A percentile compares a stretch with the other conserved stretches of the same genome.
These are phyloP conservation scores for Trachelus stipa DNA, from an alignment of 2,888 invertebrate genomes.

Conservation along the genomic window DNA sequence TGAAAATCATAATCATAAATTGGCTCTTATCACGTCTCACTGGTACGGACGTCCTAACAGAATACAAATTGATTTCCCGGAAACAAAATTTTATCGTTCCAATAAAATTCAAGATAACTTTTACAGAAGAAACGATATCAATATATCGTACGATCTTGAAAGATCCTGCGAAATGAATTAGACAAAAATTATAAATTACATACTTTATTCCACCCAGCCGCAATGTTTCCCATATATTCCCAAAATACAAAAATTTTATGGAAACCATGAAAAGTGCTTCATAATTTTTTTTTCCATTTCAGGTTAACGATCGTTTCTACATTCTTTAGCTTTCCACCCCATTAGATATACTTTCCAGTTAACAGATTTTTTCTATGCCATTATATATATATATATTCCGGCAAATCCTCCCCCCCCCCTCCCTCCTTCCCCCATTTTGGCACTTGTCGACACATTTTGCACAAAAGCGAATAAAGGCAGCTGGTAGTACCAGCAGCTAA, in stretches of 20 bases:
- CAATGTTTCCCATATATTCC: background rate
- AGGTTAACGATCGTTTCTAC: background rate
- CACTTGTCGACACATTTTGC: background rate
- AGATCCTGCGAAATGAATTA: background rate
- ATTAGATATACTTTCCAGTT: background rate
- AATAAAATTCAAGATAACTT: constrained; percentile 39
- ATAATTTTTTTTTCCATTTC: background rate
- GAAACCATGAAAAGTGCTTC: too few species aligned
- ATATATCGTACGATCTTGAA: constrained; percentile 24
- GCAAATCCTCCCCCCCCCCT: too few species aligned
- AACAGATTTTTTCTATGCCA: background rate
- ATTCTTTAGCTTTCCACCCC: background rate
- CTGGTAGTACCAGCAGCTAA: background rate
- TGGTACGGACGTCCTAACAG: constrained; percentile 54
- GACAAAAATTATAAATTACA: too few species aligned
- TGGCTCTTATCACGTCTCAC: constrained; percentile 44
- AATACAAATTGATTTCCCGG: constrained; percentile 44
- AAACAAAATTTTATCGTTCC: constrained; percentile 45
- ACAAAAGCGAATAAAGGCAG: background rate
- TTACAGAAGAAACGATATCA: constrained; percentile 39
- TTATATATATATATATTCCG: background rate
- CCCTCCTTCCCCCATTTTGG: too few species aligned
- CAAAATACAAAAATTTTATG: background rate
- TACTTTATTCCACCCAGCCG: background rate
- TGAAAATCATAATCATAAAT: constrained; percentile 46